Evolutionary conservation across 2,888 invertebrate genomes (phyloP), one percentile per base, ranked within the genome.

Genomic region (Drosophila lutescens): DNA sequence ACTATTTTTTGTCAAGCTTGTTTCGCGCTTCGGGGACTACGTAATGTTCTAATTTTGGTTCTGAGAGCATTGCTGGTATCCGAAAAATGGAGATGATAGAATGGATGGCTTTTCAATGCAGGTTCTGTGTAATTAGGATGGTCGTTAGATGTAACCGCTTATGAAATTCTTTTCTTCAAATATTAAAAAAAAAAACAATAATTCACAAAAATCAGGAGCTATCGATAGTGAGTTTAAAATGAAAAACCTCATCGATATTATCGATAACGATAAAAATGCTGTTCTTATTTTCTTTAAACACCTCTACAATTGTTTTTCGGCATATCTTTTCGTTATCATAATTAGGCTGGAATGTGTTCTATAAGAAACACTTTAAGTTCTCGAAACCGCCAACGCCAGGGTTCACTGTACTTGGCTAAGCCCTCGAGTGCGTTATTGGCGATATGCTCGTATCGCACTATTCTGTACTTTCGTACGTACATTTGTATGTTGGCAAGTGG

Each of bases 21-120:
- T 10, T 58, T 36, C 41, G 71, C 49, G 40, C 41, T 66, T 59
- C n/a, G 32, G 50, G 20, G 62, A 44, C 71, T 53, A 72, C 81
- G 81, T 81, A 81, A 81, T 84, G 71, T 81, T 81, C 85, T 81
- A 81, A 76, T 65, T 85, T 81, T 53, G 71, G 74, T 15, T 36
- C 23, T 30, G 34, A 53, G 65, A 75, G 67, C 76, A 63, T 71
- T 74, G 32, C 49, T 60, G 60, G 41, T 60, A 63, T 63, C 49
- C 34, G 26, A 32, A 53, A 53, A 38, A 32, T 15, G 50, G 10
- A 43, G 46, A 20, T 20, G 26, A 5, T 23, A 43, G 20, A 43
- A 13, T 56, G 13, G 13, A 55, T 43, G 26, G 30, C 43, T 12
- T 26, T 38, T 23, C 10, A 49, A 26, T 17, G 13, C 17, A 26